A percentile compares a stretch with the other conserved stretches of the same genome.
Evolutionary conservation across 2,888 invertebrate species (phyloP).

Genomic region (Parochlus steinenii): DNA sequence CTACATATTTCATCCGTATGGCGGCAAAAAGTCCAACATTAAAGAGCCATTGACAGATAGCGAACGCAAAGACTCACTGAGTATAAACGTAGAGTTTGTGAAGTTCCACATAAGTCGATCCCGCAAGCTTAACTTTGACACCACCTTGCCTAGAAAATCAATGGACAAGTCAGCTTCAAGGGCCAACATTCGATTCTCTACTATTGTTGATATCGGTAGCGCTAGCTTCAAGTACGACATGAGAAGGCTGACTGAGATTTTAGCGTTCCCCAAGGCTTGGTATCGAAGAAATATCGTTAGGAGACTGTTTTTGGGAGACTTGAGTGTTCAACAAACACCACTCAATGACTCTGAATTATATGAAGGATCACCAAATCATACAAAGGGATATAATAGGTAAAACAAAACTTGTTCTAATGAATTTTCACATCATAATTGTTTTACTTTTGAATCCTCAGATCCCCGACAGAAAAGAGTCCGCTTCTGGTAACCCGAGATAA

Average conservation of each 20-base stretch:
- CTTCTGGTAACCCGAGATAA: constrained; percentile 35
- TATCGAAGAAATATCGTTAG: constrained; percentile 87
- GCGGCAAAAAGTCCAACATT: constrained; percentile 52
- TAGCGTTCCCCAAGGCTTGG: constrained; percentile 98
- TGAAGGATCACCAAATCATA: constrained; percentile 15
- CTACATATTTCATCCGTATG: constrained; percentile 97
- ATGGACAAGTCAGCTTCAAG: constrained; percentile 37
- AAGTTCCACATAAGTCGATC: constrained; percentile 88
- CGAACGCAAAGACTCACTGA: constrained; percentile 87
- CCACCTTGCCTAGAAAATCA: constrained; percentile 27
- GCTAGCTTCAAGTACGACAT: constrained; percentile 98
- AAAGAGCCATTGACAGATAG: constrained; percentile 71
- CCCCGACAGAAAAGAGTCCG: constrained; percentile 18
- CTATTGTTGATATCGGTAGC: constrained; percentile 88
- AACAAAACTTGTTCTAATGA: neutral
- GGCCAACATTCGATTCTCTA: constrained; percentile 84
- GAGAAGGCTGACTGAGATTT: constrained; percentile 88
- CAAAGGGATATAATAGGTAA: neutral
- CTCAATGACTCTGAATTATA: too few species aligned
- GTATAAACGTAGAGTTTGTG: constrained; percentile 92
- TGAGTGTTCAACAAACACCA: constrained; percentile 39
- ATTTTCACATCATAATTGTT: constrained; percentile 14
- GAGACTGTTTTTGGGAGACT: constrained; percentile 83
- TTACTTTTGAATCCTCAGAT: too few species aligned
- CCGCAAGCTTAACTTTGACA: constrained; percentile 68